Evolutionary conservation across 2,113 vertebrate species (phyloP).

Genomic region (Falco punctatus): DNA sequence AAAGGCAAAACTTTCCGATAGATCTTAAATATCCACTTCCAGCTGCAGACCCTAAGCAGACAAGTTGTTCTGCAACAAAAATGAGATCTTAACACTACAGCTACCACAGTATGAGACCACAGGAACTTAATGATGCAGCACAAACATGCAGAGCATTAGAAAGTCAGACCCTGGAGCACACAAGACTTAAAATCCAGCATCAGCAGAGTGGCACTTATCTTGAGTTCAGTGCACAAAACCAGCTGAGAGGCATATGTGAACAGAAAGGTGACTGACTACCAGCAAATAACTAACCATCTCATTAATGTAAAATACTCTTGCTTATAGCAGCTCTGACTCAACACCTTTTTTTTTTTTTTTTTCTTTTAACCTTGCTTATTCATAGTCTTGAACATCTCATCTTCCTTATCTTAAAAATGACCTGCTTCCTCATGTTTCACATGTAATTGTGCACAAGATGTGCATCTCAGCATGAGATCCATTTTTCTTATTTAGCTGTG

Average conservation of each 20-base stretch:
- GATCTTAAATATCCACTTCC: background rate
- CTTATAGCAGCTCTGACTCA: background rate
- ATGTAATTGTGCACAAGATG: background rate
- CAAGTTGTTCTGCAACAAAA: background rate
- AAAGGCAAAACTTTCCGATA: constrained; percentile 32
- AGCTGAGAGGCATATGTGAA: background rate
- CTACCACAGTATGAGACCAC: background rate
- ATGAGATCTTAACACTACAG: background rate
- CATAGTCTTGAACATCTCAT: background rate
- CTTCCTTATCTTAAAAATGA: background rate
- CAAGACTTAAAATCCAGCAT: background rate
- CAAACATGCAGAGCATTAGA: background rate
- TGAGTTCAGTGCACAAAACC: background rate
- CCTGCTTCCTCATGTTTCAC: background rate
- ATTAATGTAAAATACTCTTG: background rate
- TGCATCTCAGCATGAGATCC: background rate
- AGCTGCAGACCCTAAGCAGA: background rate
- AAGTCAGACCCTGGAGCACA: background rate
- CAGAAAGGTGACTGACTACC: background rate
- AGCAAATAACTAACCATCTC: background rate
- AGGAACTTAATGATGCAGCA: background rate
- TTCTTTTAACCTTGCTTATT: background rate
- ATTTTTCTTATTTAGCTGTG: background rate
- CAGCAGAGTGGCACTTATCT: background rate
- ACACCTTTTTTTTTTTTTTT: background rate